These are phyloP conservation scores for Leptosomus discolor DNA, from an alignment of 2,113 vertebrate species.

Conservation along the genomic window DNA sequence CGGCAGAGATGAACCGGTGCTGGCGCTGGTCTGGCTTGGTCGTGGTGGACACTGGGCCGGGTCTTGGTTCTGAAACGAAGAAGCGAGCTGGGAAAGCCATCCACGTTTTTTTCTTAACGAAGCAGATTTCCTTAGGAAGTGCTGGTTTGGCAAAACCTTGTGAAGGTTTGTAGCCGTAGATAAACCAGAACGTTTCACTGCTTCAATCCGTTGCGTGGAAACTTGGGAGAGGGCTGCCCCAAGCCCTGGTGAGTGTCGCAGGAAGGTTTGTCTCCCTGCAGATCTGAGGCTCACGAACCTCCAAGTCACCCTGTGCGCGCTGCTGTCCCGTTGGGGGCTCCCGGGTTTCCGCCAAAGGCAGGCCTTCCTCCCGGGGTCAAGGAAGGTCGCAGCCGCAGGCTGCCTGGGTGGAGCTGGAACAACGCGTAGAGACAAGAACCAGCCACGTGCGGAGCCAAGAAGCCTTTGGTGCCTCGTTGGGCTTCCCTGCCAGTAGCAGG, in stretches of 20 bases:
- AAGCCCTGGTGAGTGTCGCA: background rate
- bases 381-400: background rate
- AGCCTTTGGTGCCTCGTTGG: background rate
- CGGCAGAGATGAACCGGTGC: background rate
- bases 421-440: background rate
- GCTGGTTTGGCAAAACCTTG: background rate
- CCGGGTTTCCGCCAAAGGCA: accelerated
- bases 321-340: background rate
- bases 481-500: background rate
- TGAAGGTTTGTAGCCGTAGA: background rate
- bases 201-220: accelerated
- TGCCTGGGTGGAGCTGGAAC: background rate
- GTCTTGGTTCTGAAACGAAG: background rate
- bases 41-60: background rate
- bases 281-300: background rate
- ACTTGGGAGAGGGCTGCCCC: background rate
- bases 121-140: background rate
- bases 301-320: accelerated
- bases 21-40: background rate
- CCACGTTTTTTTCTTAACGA: background rate
- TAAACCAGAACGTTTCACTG: background rate
- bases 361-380: background rate
- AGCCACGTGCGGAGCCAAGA: background rate
- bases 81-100: background rate
- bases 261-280: background rate